Evolutionary conservation across 2,113 vertebrate genomes (phyloP).

Genomic region (Corythornis vintsioides): DNA sequence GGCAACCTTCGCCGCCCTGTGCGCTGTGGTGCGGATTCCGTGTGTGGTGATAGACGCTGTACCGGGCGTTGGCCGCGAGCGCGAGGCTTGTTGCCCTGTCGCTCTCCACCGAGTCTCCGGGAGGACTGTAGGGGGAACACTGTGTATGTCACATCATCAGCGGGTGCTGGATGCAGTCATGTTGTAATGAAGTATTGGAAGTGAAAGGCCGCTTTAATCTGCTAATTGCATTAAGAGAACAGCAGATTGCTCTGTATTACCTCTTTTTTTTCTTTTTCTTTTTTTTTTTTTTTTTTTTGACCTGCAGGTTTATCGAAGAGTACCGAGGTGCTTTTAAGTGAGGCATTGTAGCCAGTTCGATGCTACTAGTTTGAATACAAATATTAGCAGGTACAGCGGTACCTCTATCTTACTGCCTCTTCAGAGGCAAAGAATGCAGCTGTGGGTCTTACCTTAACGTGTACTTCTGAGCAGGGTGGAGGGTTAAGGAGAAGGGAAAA

Average conservation of each 20-base stretch:
- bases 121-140: slow-evolving; percentile 52
- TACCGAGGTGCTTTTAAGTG: slow-evolving; percentile 34
- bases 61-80: fast-evolving
- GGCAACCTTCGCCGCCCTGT: too few relatives aligned
- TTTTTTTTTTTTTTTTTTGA: not conserved
- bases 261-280: not conserved
- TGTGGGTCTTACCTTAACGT: slow-evolving; percentile 15
- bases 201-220: slow-evolving; percentile 57
- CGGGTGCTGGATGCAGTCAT: not conserved
- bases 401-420: not conserved
- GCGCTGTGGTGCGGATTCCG: not conserved
- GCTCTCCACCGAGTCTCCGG: not conserved
- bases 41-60: not conserved
- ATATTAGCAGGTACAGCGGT: slow-evolving; percentile 18
- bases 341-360: not conserved
- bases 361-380: slow-evolving; percentile 38
- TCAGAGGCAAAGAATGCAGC: not conserved
- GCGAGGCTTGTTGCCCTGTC: not conserved
- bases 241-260: slow-evolving; percentile 13
- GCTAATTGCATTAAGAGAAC: slow-evolving; percentile 55
- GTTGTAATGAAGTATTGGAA: slow-evolving; percentile 33
- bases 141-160: not conserved
- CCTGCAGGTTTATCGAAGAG: slow-evolving; percentile 31
- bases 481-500: not conserved
- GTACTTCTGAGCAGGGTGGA: not conserved